Evolutionary conservation across 2,113 vertebrate species (phyloP).

Genomic region (Cyphomyrus discorhynchus): DNA sequence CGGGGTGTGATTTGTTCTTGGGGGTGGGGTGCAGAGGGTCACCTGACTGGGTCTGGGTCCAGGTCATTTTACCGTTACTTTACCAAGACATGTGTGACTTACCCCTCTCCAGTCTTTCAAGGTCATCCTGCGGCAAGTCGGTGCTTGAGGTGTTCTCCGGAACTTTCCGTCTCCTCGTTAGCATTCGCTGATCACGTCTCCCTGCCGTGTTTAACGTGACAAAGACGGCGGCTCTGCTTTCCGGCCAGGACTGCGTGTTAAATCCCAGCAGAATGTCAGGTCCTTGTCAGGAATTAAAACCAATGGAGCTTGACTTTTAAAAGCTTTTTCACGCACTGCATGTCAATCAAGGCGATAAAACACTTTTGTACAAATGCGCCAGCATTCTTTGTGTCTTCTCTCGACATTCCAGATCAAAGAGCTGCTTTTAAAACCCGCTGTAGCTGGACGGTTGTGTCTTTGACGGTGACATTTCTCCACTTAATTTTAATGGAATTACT

Average conservation of each 20-base stretch:
- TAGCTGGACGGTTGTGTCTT: neutral
- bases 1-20: neutral
- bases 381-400: neutral
- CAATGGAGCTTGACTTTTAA: constrained; percentile 26
- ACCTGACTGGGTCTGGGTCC: neutral
- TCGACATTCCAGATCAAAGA: neutral
- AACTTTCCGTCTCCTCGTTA: neutral
- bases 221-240: neutral
- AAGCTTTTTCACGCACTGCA: constrained; percentile 2
- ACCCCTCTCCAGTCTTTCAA: neutral
- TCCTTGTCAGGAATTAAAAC: constrained; percentile 47
- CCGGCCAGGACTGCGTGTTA: constrained; percentile 34
- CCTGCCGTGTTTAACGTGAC: neutral
- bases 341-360: constrained; percentile 33
- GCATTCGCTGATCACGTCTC: neutral
- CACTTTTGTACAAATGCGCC: neutral
- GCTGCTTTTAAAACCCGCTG: neutral
- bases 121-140: neutral
- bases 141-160: neutral
- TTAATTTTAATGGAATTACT: neutral
- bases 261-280: constrained; percentile 47
- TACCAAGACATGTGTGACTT: neutral
- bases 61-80: neutral
- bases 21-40: neutral
- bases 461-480: neutral